Evolutionary conservation across 2,113 vertebrate species (phyloP), one percentile per base, ranked within the genome.

Genomic region (Murina feae): DNA sequence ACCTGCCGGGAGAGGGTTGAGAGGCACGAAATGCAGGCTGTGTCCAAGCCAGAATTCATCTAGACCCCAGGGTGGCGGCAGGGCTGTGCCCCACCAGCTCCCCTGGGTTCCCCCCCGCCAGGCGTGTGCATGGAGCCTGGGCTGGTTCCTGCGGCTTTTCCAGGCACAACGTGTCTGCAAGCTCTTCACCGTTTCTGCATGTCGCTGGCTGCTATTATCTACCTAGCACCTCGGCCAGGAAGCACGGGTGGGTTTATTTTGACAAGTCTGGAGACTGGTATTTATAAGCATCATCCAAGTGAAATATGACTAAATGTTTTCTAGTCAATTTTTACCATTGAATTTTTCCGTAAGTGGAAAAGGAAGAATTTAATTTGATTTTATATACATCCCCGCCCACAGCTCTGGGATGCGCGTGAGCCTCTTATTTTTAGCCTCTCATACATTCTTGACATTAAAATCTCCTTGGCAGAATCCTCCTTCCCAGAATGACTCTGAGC

Each of bases 21-120:
- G 30, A 96, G 95, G 68, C 97, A 96, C 9, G 96, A 98, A 96
- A 98, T 98, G 98, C 98, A 98, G 81, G 86, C 98, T 85, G 81
- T 98, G 17, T 95, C 98, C 12, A 98, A 97, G 88, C 98, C 97
- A n/a, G 98, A 98, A 91, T 97, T 97, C 85, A 96, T 98, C 90
- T 98, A 98, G 93, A 32, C 5, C 1, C 37, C 10, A 14, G 71
- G 39, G 6, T 39, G 23, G 6, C 6, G 7, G 55, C 14, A 47
- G 10, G n/a, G 20, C 28, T 28, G 51, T 68, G 16, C 55, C 10
- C 68, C 37, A 9, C 68, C 39, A 28, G 16, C 51, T 37, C 21
- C 49, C 37, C 86, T 35, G 35, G 16, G 18, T 68, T 47, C 39
- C 32, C 1, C 5, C 53, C 25, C 25, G n/a, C 80, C 7, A 47